phyloP scores from a whole-genome alignment of 2,888 invertebrate genomes.

The Ganaspis brasiliensis region DNA sequence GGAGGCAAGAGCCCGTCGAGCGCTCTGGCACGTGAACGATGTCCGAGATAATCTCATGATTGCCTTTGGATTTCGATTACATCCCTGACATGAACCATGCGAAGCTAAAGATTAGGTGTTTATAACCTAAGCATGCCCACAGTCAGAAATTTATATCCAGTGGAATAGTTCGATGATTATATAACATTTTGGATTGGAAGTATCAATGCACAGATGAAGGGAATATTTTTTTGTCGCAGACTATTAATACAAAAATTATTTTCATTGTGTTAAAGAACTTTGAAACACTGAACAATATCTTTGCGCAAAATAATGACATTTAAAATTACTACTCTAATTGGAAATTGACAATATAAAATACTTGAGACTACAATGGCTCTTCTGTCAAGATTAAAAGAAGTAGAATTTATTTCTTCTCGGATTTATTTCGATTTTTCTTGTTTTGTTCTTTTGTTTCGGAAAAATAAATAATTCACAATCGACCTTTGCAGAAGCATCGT shows the following conservation, averaged over 20 bases:
- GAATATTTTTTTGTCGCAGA: too few species aligned
- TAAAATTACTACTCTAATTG: too few species aligned
- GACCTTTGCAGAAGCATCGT: background rate
- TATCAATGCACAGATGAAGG: background rate
- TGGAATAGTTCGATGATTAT: background rate
- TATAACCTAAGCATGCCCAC: background rate
- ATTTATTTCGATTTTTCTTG: background rate
- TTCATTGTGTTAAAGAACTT: too few species aligned
- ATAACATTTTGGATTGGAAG: background rate
- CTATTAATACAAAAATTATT: too few species aligned
- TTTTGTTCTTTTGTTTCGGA: background rate
- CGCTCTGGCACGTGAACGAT: slow-evolving; percentile 50
- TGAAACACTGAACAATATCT: too few species aligned
- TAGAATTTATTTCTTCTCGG: background rate
- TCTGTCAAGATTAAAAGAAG: background rate
- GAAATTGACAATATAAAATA: too few species aligned
- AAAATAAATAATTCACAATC: slow-evolving; percentile 16
- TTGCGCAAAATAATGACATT: too few species aligned
- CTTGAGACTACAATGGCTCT: too few species aligned
- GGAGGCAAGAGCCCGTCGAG: slow-evolving; percentile 12
- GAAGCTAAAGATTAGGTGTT: slow-evolving; percentile 53
- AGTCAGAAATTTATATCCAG: background rate
- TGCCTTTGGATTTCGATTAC: slow-evolving; percentile 60
- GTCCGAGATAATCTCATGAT: slow-evolving; percentile 62
- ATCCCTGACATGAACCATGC: slow-evolving; percentile 48